Evolutionary conservation across 2,888 invertebrate species (phyloP), one percentile per base, ranked within the genome.

Genomic region (Heliconius hortense): DNA sequence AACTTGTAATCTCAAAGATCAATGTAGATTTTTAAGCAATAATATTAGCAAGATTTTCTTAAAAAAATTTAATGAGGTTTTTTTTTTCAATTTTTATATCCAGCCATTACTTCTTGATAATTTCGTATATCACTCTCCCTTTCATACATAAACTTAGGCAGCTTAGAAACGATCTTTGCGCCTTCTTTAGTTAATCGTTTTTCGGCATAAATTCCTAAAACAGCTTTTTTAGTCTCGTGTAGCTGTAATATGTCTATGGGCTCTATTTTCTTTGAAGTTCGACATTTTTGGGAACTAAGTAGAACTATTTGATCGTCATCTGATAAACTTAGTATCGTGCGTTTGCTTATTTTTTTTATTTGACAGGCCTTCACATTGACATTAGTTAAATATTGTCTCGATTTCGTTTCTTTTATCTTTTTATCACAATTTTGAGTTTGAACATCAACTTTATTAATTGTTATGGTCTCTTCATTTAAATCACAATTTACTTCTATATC

Each of bases 171-270:
- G 0, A 88, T 79, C 76, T 81, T 84, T n/a, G 85, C 85, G 0
- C 85, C 84, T n/a, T 82, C 81, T 0, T 82, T 79, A 0, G 85
- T 83, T 0, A 82, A 18, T 7, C 83, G 85, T 76, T 84, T 88
- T 73, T 90, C 87, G 0, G 91, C 85, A 72, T 92, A 93, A 66
- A 93, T 89, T 67, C 91, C 87, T 53, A 93, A 82, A 60, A 93
- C 93, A 0, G 92, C 93, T 76, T 88, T 92, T 66, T 93, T 93
- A 0, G 88, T 87, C 80, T 89, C 91, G 39, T 90, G 86, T 18
- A 88, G 87, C 76, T 93, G 92, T 70, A 93, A 80, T 28, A 92
- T 82, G 74, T 92, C 87, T 3, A 86, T 79, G 0, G 83, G 80
- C 26, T 78, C 79, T 3, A 76, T 28, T 35, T 56, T 68, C 21